Conservation (phyloP, 2,113 vertebrate species). For the Bos javanicus region DNA sequence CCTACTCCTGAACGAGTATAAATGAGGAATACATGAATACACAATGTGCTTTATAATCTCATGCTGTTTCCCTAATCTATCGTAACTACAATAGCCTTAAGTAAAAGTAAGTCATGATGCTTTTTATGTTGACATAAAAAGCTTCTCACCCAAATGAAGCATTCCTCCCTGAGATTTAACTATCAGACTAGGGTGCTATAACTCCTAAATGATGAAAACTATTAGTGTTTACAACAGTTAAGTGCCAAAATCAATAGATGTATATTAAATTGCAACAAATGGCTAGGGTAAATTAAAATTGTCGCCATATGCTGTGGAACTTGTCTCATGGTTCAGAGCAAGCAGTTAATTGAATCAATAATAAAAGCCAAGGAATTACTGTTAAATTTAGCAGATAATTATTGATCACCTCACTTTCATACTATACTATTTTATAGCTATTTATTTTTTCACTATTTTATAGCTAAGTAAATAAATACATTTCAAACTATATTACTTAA, state of each 20-base stretch:
- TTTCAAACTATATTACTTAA: not conserved
- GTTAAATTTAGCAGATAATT: not conserved
- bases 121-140: constrained; percentile 48
- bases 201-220: constrained; percentile 59
- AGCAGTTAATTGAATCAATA: constrained; percentile 47
- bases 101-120: constrained; percentile 54
- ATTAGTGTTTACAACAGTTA: constrained; percentile 55
- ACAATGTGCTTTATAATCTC: not conserved
- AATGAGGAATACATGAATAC: not conserved
- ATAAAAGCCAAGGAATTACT: not conserved
- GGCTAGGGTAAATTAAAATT: constrained; percentile 26
- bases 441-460: not conserved
- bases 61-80: constrained; percentile 29
- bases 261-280: constrained; percentile 15
- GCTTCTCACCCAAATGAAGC: constrained; percentile 49
- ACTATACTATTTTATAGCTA: not conserved
- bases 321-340: not conserved
- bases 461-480: not conserved
- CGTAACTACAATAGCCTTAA: not conserved
- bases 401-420: not conserved
- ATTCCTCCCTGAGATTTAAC: constrained; percentile 38
- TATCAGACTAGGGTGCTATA: constrained; percentile 18
- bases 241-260: constrained; percentile 63
- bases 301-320: not conserved
- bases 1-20: constrained; percentile 34